Conservation (phyloP, 2,888 invertebrate genomes). For the Apodemia duryi region DNA sequence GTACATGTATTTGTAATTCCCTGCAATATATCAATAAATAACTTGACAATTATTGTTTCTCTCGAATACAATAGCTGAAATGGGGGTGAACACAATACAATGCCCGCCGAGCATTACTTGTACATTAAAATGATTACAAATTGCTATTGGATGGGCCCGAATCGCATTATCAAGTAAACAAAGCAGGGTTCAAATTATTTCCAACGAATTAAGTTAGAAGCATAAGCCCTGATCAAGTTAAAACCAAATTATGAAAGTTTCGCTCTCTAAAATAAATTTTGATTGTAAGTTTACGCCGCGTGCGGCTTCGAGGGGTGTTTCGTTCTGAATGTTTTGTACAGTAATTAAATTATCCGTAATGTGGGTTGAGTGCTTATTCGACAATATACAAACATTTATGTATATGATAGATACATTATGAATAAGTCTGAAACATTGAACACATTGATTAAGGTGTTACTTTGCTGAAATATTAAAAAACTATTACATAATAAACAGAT, state of each 20-base stretch:
- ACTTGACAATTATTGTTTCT: slow-evolving; percentile 56
- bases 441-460: too few species aligned
- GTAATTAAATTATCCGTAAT: slow-evolving; percentile 30
- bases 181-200: slow-evolving; percentile 48
- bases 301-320: slow-evolving; percentile 23
- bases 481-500: too few species aligned
- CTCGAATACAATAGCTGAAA: slow-evolving; percentile 49
- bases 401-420: neutral
- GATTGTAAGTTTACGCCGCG: slow-evolving; percentile 24
- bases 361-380: slow-evolving; percentile 20
- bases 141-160: slow-evolving; percentile 59
- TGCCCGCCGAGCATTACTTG: slow-evolving; percentile 45
- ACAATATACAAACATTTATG: slow-evolving; percentile 5
- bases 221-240: slow-evolving; percentile 54
- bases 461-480: too few species aligned
- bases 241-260: slow-evolving; percentile 65
- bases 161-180: slow-evolving; percentile 56
- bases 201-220: slow-evolving; percentile 54
- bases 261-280: slow-evolving; percentile 38
- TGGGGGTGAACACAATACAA: slow-evolving; percentile 46
- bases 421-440: too few species aligned
- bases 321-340: slow-evolving; percentile 28
- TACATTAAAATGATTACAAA: slow-evolving; percentile 73
- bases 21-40: slow-evolving; percentile 52
- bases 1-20: slow-evolving; percentile 39